Evolutionary conservation across 2,888 invertebrate genomes (phyloP), one percentile per base, ranked within the genome.

Genomic region (Plebejus anna): DNA sequence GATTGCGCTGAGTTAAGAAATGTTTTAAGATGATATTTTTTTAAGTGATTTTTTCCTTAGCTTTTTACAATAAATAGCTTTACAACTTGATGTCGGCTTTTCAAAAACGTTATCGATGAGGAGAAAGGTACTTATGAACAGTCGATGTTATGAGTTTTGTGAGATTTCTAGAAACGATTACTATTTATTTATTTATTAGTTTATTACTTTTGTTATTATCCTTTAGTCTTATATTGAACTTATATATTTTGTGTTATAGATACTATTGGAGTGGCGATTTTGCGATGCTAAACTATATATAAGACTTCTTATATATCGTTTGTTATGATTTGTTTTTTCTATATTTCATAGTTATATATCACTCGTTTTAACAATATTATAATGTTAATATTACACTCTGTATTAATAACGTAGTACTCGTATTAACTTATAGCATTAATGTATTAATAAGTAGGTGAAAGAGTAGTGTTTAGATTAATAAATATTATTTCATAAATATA

Each of bases 81-180:
- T 89, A 91, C 92, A 90, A 90, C 90, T 90, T 89, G 91, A 92
- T 91, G 92, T 92, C 92, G 89, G 90, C 92, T 92, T 91, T 90
- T 89, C 89, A 90, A 91, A 92, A 90, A 91, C 91, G 90, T 92
- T 91, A 87, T 88, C 91, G 87, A 84, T 91, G 94, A 89, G 89
- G 88, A 90, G 89, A 88, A 90, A 90, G 91, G 91, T 91, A 91
- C 90, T 88, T 91, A 88, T 91, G 89, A 88, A 90, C 86, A 89
- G 88, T 92, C 89, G 89, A 91, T 92, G 90, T 91, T 85, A 85
- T 86, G 85, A 86, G 83, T 88, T 88, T 85, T 87, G 87, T 87
- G 86, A 85, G 82, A 87, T 84, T 79, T 82, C 79, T 82, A 82
- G 80, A 77, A 11, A 76, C 77, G 80, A 75, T 78, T 78, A 80